A percentile compares a stretch with the other conserved stretches of the same genome.
phyloP scores from a whole-genome alignment of 2,888 invertebrate species.

The Hypselothyrea guttata region DNA sequence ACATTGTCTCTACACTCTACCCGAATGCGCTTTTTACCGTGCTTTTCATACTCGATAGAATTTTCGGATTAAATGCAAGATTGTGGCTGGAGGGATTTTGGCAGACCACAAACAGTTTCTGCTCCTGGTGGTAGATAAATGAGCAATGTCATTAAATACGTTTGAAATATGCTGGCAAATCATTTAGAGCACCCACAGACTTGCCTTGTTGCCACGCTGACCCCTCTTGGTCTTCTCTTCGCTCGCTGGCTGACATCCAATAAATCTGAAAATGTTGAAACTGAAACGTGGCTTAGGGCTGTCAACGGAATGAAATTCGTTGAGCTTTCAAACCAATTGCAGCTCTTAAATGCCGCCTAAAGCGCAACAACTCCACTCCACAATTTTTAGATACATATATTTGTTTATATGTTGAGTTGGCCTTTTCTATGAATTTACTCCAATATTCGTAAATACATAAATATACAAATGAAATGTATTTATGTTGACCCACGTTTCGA shows the following conservation, averaged over 20 bases:
- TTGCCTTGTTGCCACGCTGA: background rate
- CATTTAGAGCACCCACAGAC: slow-evolving; percentile 48
- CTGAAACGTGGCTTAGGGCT: slow-evolving; percentile 32
- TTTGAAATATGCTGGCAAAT: slow-evolving; percentile 70
- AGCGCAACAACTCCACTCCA: background rate
- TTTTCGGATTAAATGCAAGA: slow-evolving; percentile 28
- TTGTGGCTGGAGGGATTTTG: slow-evolving; percentile 24
- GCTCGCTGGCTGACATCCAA: slow-evolving; percentile 29
- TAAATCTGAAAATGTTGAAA: slow-evolving; percentile 52
- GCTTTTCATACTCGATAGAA: slow-evolving; percentile 21
- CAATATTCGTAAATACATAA: too few relatives aligned
- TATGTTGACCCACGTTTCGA: background rate
- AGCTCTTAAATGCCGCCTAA: background rate
- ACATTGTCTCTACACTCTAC: slow-evolving; percentile 4
- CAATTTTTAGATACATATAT: background rate
- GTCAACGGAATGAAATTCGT: slow-evolving; percentile 35
- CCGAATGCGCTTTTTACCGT: background rate
- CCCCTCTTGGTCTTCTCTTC: background rate
- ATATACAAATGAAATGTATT: too few relatives aligned
- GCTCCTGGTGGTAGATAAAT: slow-evolving; percentile 61
- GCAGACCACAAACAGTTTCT: slow-evolving; percentile 36
- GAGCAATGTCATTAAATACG: slow-evolving; percentile 66
- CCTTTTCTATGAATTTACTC: background rate
- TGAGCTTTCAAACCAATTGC: slow-evolving; percentile 12
- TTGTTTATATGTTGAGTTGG: background rate